Evolutionary conservation across 2,888 invertebrate species (phyloP), one percentile per base, ranked within the genome.

Genomic region (Corbicula japonica): DNA sequence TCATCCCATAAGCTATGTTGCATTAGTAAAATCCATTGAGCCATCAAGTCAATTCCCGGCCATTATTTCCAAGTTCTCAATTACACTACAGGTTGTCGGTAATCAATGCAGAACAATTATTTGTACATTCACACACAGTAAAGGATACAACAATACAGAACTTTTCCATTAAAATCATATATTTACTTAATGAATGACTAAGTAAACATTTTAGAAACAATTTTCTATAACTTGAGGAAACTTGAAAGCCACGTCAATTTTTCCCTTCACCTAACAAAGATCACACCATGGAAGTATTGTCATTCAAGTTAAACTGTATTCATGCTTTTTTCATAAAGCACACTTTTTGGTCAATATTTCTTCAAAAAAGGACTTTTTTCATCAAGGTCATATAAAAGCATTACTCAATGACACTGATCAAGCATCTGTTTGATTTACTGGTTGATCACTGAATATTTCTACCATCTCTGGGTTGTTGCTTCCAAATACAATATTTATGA

Each of bases 131-230:
- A 66, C 54, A n/a, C n/a, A 66, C 54, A 54, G 66, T 54, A 66
- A 54, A 52, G 66, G 35, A 41, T 62, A 23, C 54, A n/a, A 26
- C 30, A 23, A 54, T 72, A 72, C 63, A 72, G 63, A 52, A 62
- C 60, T 71, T 76, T 76, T 60, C 71, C 76, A 71, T 76, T 71
- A 66, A 76, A 71, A 71, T 54, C 46, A n/a, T 23, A 44, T 79
- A 58, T 79, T 79, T 74, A 65, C 78, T 44, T 79, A 60, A 34
- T 21, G 52, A 58, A 70, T 61, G 46, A 66, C 62, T 58, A 41
- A 46, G 63, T 60, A 74, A 79, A 79, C 70, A 79, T 52, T 79
- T 74, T 44, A 69, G 44, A 26, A 41, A 54, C 60, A 62, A 54
- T 65, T 79, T 44, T 70, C 44, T 68, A 52, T 66, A 35, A 46